Base-by-base conservation (phyloP, 2,888 invertebrate species). In the Caenorhabditis sp. region DNA sequence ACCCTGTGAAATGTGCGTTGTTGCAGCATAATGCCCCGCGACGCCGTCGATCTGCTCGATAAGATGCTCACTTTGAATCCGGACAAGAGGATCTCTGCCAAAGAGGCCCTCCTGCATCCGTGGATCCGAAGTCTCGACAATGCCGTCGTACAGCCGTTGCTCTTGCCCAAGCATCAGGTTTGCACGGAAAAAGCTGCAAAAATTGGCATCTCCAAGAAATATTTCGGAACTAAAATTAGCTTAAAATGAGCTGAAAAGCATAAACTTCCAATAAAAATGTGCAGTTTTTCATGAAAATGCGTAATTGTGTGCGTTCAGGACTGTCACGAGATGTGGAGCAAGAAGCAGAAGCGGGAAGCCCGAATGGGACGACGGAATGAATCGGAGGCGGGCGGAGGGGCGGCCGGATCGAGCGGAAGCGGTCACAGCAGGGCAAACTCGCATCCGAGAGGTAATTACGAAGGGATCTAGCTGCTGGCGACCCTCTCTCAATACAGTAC, bases 291-390 rank as follows among this genome's bases (percentile, higher is more conserved):
- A n/a, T n/a, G n/a, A n/a, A n/a, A n/a, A n/a, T n/a, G n/a, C n/a
- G n/a, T n/a, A n/a, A n/a, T n/a, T n/a, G n/a, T n/a, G n/a, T n/a
- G 15, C n/a, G 24, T 61, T 3, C 11, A 99, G 90, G 98, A 99
- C 91, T 99, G 99, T 90, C 98, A 99, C 91, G 99, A 99, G 90
- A 92, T 99, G 89, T 99, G 98, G 97, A 95, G 95, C 87, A 99
- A 99, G 91, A 95, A 83, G 48, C 77, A 80, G 61, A 82, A 78
- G 55, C 30, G 73, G 52, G 43, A 50, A 7, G 68, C 68, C 6
- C 58, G 68, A 7, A 32, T 68, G 13, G 52, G 58, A 13, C 24
- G 20, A 45, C 66, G 30, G 46, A 74, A 58, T 53, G 55, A 61
- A 52, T 30, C 35, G 65, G 32, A 75, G 61, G 39, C 63, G 20